Conservation (phyloP, 2,797 vertebrate genomes). For the Trachops cirrhosus region DNA sequence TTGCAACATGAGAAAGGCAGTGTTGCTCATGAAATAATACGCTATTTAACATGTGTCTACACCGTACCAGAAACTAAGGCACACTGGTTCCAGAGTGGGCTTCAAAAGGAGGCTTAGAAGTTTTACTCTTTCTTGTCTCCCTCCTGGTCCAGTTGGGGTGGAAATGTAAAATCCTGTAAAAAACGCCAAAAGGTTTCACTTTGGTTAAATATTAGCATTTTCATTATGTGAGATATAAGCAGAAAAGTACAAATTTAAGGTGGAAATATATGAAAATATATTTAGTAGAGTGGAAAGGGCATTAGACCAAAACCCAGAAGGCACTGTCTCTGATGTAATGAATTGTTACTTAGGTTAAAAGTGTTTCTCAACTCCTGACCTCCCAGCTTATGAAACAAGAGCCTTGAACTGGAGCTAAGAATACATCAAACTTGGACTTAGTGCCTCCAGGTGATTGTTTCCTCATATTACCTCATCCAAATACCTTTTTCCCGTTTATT, state of each 20-base stretch:
- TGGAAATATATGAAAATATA: not conserved
- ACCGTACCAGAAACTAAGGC: conserved; percentile 93
- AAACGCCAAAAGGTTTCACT: not conserved
- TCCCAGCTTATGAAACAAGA: not conserved
- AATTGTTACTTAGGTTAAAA: not conserved
- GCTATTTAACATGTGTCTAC: not conserved
- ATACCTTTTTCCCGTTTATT: not conserved
- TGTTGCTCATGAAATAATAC: not conserved
- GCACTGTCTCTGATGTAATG: not conserved
- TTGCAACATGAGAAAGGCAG: not conserved
- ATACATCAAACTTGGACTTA: not conserved
- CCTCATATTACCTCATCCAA: not conserved
- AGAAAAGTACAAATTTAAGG: not conserved
- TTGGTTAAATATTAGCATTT: not conserved
- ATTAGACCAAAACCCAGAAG: not conserved
- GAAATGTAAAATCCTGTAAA: conserved; percentile 92
- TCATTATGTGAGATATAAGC: not conserved
- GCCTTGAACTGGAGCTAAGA: not conserved
- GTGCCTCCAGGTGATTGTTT: not conserved
- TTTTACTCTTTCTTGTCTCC: conserved; percentile 77
- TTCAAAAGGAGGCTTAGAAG: conserved; percentile 87
- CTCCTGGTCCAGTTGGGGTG: conserved; percentile 81
- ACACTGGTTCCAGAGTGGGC: conserved; percentile 75
- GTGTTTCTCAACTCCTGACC: not conserved
- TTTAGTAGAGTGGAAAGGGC: not conserved